Conservation (phyloP, 2,888 invertebrate species). For the Scaptomyza caliginosa region DNA sequence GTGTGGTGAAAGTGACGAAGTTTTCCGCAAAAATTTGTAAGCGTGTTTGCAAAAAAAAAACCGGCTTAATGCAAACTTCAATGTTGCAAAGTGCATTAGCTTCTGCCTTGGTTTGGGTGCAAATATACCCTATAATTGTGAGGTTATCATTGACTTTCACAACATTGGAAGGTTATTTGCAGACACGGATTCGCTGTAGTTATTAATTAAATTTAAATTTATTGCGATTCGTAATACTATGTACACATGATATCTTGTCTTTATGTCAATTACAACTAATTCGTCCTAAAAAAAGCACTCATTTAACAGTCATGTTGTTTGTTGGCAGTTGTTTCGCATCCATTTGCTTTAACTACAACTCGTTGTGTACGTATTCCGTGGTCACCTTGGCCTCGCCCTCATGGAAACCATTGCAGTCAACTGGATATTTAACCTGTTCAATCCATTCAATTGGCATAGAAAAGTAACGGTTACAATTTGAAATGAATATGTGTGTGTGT, state of each 20-base stretch:
- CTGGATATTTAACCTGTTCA: conserved; percentile 85
- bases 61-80: conserved; percentile 24
- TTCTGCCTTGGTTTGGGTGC: no score
- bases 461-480: conserved; percentile 32
- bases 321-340: conserved; percentile 10
- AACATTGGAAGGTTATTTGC: neutral
- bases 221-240: conserved; percentile 75
- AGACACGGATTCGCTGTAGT: neutral
- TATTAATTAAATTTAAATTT: conserved; percentile 60
- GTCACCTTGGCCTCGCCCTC: conserved; percentile 92
- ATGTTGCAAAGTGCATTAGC: conserved; percentile 31
- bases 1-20: conserved; percentile 73
- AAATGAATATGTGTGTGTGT: conserved; percentile 8
- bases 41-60: conserved; percentile 45
- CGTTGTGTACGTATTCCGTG: conserved; percentile 92
- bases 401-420: conserved; percentile 91
- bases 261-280: conserved; percentile 61
- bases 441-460: conserved; percentile 10
- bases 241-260: conserved; percentile 65
- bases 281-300: conserved; percentile 60
- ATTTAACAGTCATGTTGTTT: conserved; percentile 22
- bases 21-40: conserved; percentile 52
- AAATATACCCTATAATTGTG: no score
- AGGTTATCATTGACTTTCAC: neutral
- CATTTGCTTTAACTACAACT: conserved; percentile 86